A percentile compares a stretch with the other conserved stretches of the same genome.
Conservation (phyloP, 2,113 vertebrate genomes). For the Microtus montanus region DNA sequence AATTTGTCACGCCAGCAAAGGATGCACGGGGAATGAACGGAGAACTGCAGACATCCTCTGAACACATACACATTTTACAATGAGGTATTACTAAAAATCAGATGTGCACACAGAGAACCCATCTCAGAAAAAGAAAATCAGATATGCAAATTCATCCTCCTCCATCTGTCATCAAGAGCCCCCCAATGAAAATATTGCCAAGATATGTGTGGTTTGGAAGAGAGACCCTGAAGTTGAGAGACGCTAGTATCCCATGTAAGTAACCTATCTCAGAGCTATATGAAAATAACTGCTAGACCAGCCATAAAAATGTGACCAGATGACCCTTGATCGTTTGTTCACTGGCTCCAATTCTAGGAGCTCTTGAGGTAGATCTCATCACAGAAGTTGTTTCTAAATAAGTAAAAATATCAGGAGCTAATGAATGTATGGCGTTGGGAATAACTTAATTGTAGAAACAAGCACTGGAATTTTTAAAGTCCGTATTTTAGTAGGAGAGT, state of each 20-base stretch:
- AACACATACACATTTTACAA: background rate
- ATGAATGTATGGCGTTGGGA: background rate
- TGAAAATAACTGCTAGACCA: slow-evolving; percentile 49
- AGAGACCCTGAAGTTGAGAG: slow-evolving; percentile 4
- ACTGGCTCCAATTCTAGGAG: background rate
- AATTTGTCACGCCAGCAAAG: slow-evolving; percentile 65
- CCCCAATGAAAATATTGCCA: background rate
- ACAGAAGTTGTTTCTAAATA: slow-evolving; percentile 44
- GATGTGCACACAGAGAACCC: background rate
- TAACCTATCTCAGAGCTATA: slow-evolving; percentile 13
- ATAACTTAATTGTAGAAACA: slow-evolving; percentile 48
- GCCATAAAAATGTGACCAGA: background rate
- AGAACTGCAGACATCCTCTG: background rate
- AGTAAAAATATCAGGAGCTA: slow-evolving; percentile 11
- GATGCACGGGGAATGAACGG: slow-evolving; percentile 1
- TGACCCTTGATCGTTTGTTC: background rate
- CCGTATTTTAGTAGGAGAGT: background rate
- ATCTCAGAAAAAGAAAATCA: slow-evolving; percentile 15
- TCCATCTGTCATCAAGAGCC: background rate
- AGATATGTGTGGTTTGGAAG: slow-evolving; percentile 23
- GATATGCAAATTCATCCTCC: background rate
- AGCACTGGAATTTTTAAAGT: background rate
- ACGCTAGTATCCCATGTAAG: slow-evolving; percentile 21
- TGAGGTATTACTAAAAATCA: slow-evolving; percentile 36
- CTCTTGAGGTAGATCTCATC: background rate